Percentiles rank a stretch among this genome's conserved stretches.
phyloP scores from a whole-genome alignment of 2,888 invertebrate genomes.

The Lepidochrysops patricia region DNA sequence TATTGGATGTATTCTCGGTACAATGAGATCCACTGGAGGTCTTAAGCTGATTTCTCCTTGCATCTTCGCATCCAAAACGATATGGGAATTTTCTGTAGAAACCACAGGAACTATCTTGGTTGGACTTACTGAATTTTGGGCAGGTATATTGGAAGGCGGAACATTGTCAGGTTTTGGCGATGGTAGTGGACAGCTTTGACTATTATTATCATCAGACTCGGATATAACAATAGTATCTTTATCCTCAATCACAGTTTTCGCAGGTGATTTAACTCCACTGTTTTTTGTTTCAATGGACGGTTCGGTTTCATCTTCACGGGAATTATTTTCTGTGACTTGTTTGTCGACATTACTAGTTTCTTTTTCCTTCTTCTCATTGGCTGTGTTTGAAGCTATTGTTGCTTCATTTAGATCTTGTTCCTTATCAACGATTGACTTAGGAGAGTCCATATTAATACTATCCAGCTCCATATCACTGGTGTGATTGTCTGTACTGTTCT shows the following conservation, averaged over 20 bases:
- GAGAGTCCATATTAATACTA: conserved; percentile 66
- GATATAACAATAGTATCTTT: conserved; percentile 66
- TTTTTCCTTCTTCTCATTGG: conserved; percentile 35
- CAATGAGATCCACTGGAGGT: conserved; percentile 45
- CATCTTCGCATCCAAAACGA: conserved; percentile 57
- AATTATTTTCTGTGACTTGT: conserved; percentile 29
- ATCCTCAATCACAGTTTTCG: conserved; percentile 47
- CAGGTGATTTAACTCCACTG: conserved; percentile 46
- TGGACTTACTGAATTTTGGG: conserved; percentile 51
- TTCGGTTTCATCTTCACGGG: conserved; percentile 33
- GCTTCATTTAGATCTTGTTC: conserved; percentile 55
- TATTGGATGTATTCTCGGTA: conserved; percentile 51
- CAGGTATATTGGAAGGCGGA: conserved; percentile 45
- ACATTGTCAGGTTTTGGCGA: conserved; percentile 52
- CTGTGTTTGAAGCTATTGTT: neutral
- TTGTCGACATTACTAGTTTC: conserved; percentile 28
- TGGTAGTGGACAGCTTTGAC: conserved; percentile 66
- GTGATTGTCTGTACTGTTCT: conserved; percentile 62
- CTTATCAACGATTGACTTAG: conserved; percentile 57
- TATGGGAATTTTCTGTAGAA: conserved; percentile 58
- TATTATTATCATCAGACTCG: conserved; percentile 66
- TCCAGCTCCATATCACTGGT: conserved; percentile 70
- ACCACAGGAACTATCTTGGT: conserved; percentile 62
- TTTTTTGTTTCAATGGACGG: conserved; percentile 40
- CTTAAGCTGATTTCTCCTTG: conserved; percentile 44